phyloP scores from a whole-genome alignment of 2,797 vertebrate species.

The Sebastes taczanowskii region DNA sequence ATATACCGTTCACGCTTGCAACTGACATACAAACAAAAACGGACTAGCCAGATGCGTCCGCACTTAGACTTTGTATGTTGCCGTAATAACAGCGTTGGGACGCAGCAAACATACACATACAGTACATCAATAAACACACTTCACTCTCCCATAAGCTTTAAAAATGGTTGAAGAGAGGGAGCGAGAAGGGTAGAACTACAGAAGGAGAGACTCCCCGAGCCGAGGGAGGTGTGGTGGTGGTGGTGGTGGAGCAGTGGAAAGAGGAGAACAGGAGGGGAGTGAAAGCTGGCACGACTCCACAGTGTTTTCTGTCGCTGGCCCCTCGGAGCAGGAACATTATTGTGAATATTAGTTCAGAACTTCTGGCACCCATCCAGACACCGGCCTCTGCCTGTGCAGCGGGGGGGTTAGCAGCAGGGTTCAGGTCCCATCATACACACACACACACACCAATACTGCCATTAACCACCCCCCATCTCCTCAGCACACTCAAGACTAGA shows the following conservation, averaged over 20 bases:
- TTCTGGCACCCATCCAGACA: conserved; percentile 78
- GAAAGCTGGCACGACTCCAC: conserved; percentile 72
- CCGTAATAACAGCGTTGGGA: neutral
- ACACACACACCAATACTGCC: conserved; percentile 47
- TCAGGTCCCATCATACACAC: conserved; percentile 56
- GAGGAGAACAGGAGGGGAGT: conserved; percentile 50
- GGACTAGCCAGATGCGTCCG: neutral
- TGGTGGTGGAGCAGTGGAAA: conserved; percentile 38
- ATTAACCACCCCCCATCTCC: conserved; percentile 61
- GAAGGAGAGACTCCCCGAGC: conserved; percentile 43
- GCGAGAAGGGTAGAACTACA: conserved; percentile 31
- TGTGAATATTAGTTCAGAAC: conserved; percentile 78
- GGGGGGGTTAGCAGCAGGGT: conserved; percentile 60
- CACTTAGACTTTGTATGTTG: neutral
- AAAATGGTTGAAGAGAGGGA: conserved; percentile 13
- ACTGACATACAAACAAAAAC: neutral
- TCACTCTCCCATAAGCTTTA: conserved; percentile 29
- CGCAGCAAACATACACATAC: neutral
- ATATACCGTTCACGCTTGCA: neutral
- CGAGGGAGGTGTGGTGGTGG: conserved; percentile 46
- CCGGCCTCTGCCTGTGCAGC: conserved; percentile 54
- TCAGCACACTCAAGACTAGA: conserved; percentile 67
- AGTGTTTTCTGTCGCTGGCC: conserved; percentile 68
- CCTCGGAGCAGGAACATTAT: conserved; percentile 72
- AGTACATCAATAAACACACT: conserved; percentile 11